Conservation (phyloP, 1,140 invertebrate species). For the Drosophila nannoptera region DNA sequence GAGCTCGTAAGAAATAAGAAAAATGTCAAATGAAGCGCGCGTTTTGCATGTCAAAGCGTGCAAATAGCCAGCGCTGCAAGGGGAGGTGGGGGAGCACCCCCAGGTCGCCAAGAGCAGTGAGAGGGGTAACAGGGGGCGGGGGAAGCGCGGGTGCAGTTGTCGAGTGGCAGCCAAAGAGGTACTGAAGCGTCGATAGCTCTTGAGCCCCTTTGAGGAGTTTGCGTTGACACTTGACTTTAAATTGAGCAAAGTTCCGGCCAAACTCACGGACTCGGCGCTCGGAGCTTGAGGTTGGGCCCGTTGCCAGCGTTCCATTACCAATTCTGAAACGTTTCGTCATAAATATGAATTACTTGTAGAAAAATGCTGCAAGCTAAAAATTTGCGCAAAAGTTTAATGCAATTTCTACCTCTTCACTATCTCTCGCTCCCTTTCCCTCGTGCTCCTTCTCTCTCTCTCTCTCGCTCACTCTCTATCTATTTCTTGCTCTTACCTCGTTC, state of each 20-base stretch:
- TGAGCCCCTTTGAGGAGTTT: slow-evolving; percentile 63
- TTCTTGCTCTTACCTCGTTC: slow-evolving; percentile 21
- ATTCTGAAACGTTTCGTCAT: slow-evolving; percentile 44
- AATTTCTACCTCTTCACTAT: slow-evolving; percentile 38
- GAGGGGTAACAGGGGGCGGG: background rate
- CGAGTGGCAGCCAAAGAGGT: slow-evolving; percentile 41
- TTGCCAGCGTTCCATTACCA: background rate
- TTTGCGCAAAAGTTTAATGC: slow-evolving; percentile 70
- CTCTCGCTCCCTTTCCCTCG: background rate
- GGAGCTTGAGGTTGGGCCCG: background rate
- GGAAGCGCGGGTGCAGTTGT: too few relatives aligned
- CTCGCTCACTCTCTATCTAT: too few relatives aligned
- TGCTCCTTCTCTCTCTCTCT: too few relatives aligned
- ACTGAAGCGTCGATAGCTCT: slow-evolving; percentile 64
- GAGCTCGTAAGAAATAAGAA: slow-evolving; percentile 37
- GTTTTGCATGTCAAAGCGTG: slow-evolving; percentile 74
- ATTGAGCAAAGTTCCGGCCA: slow-evolving; percentile 53
- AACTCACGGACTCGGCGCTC: too few relatives aligned
- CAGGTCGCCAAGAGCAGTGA: too few relatives aligned
- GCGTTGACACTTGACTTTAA: slow-evolving; percentile 76
- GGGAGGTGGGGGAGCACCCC: background rate
- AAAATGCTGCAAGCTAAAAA: slow-evolving; percentile 36
- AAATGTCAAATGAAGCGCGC: slow-evolving; percentile 74
- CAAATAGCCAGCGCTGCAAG: slow-evolving; percentile 31
- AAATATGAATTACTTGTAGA: slow-evolving; percentile 69